A percentile compares a stretch with the other conserved stretches of the same genome.
Evolutionary conservation across 2,113 vertebrate species (phyloP).

Genomic region (Gopherus flavomarginatus): DNA sequence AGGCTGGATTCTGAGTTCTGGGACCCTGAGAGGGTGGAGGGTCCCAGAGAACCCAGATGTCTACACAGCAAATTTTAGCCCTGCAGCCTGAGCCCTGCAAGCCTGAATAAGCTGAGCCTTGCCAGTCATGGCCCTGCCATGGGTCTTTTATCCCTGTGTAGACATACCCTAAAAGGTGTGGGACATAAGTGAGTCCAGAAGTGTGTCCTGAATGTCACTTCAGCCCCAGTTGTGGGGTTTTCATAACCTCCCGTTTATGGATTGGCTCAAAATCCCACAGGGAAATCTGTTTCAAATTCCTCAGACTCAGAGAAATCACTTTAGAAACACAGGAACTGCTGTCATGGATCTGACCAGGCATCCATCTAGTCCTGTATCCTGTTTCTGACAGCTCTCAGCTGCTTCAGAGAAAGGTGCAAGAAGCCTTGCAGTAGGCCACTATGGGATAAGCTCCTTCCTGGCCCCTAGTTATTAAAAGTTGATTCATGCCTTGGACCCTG

Average conservation of each 20-base stretch:
- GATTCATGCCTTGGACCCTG: not conserved
- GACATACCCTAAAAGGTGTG: not conserved
- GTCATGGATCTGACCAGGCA: not conserved
- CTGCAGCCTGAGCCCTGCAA: not conserved
- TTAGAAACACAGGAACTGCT: not conserved
- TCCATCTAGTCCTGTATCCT: not conserved
- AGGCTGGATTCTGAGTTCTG: not conserved
- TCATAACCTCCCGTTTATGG: not conserved
- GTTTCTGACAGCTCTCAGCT: not conserved
- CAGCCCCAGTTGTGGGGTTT: not conserved
- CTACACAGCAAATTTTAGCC: not conserved
- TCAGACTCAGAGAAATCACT: not conserved
- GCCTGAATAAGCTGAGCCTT: not conserved
- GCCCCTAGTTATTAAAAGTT: not conserved
- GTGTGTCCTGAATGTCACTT: not conserved
- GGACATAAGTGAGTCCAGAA: not conserved
- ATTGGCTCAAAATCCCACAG: not conserved
- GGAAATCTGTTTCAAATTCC: not conserved
- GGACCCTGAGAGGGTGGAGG: not conserved
- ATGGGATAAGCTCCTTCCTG: not conserved
- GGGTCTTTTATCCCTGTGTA: not conserved
- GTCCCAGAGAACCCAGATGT: not conserved
- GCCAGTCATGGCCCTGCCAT: too few relatives aligned
- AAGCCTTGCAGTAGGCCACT: not conserved
- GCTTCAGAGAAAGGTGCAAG: not conserved